phyloP scores from a whole-genome alignment of 1,140 invertebrate genomes.

The Muscidifurax raptorellus region DNA sequence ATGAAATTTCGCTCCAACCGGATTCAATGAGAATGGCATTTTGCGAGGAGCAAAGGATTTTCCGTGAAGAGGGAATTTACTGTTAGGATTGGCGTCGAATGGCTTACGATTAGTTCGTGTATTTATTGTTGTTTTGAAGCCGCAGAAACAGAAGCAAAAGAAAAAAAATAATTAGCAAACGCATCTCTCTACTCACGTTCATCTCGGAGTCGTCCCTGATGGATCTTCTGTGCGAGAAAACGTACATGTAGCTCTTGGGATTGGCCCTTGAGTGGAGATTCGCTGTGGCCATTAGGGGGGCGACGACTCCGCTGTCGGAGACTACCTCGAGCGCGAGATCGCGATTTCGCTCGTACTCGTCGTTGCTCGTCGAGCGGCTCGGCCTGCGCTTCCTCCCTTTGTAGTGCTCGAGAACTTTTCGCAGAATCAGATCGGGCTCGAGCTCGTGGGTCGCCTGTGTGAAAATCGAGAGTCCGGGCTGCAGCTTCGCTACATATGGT shows the following conservation, averaged over 20 bases:
- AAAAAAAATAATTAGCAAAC: background rate
- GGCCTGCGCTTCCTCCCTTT: conserved; percentile 62
- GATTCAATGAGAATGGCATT: background rate
- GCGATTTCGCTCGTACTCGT: conserved; percentile 74
- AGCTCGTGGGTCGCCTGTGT: conserved; percentile 73
- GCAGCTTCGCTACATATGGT: background rate
- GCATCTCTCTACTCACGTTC: background rate
- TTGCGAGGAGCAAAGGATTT: background rate
- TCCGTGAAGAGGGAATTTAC: background rate
- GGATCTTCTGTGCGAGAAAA: conserved; percentile 83
- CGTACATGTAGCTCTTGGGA: conserved; percentile 89
- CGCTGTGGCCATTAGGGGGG: conserved; percentile 84
- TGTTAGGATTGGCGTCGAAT: too few species aligned
- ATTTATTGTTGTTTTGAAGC: too few species aligned
- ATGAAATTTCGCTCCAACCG: background rate
- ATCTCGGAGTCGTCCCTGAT: conserved; percentile 64
- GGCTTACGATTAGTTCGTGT: too few species aligned
- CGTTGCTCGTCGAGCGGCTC: conserved; percentile 57
- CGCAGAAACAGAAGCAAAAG: background rate
- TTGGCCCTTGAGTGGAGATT: conserved; percentile 85
- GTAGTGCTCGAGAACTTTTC: conserved; percentile 79
- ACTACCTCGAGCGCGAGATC: conserved; percentile 91
- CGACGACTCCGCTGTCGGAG: conserved; percentile 89
- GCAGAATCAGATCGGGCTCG: conserved; percentile 79
- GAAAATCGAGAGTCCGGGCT: conserved; percentile 4